Evolutionary conservation across 1,140 invertebrate species (phyloP), one percentile per base, ranked within the genome.

Genomic region (Papilio machaon): DNA sequence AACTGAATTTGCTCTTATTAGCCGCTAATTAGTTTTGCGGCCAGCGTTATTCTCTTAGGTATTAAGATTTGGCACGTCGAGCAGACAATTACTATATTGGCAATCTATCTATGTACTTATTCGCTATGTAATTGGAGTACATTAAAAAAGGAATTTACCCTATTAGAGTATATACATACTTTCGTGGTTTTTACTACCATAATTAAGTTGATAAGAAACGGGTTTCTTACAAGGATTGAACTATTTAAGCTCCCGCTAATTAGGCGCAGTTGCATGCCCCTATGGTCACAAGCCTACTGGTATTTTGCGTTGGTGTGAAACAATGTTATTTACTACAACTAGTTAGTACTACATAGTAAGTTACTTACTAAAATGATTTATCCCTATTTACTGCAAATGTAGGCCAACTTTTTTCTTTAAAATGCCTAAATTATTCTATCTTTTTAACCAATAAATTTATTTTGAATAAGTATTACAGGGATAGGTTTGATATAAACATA

Each of bases 11-110:
- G 23, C 64, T 35, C 64, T 30, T 67, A 64, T 64, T 64, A 15
- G 11, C 15, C 30, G 11, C 10, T 67, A 67, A 67, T 67, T 67
- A 67, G 64, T 35, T 67, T 67, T 67, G 64, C 64, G 64, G 64
- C 64, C 64, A 67, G 64, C 10, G 10, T 67, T 13, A 67, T 15
- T 67, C 64, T 35, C 64, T 35, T 15, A 30, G 64, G 64, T 35
- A 35, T 67, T 67, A 67, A 35, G 23, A 67, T 67, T 67, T 67
- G 64, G 64, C 64, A 67, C 35, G 15, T 67, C 23, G 30, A 67
- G 30, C 11, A 67, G 64, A 15, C 64, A 67, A 67, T 67, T 67
- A 35, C 64, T 67, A 35, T 30, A 30, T 67, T 35, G 64, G 64
- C 23, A 67, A 67, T 67, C 15, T 60, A 30, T 64, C 23, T 64